Percentiles rank a stretch among this genome's conserved stretches.
Conservation (phyloP, 2,888 invertebrate species). For the Megaustenia siamemsis region DNA sequence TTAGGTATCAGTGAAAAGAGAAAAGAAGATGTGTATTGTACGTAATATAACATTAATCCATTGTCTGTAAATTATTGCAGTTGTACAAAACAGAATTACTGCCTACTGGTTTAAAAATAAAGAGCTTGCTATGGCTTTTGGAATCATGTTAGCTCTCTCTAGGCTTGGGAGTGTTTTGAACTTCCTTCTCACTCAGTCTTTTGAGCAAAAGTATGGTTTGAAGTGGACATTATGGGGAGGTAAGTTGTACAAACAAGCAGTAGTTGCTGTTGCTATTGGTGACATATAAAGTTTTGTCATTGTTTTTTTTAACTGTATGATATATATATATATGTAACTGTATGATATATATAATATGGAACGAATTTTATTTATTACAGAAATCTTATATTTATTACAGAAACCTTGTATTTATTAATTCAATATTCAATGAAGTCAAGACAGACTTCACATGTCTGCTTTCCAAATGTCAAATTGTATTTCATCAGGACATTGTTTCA, state of each 20-base stretch:
- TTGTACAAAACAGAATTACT: slow-evolving; percentile 80
- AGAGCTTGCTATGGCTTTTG: slow-evolving; percentile 80
- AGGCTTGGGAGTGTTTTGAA: slow-evolving; percentile 80
- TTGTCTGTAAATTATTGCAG: slow-evolving; percentile 64
- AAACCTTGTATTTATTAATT: too few relatives aligned
- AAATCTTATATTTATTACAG: too few relatives aligned
- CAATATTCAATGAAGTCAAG: too few relatives aligned
- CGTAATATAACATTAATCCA: neutral
- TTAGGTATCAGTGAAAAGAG: too few relatives aligned
- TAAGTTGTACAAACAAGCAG: slow-evolving; percentile 56
- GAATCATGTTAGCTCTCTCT: slow-evolving; percentile 79
- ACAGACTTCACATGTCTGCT: too few relatives aligned
- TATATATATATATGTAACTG: too few relatives aligned
- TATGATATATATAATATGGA: too few relatives aligned
- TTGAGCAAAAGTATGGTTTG: slow-evolving; percentile 75
- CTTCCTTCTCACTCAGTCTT: slow-evolving; percentile 78
- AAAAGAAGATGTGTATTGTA: too few relatives aligned
- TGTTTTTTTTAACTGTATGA: neutral
- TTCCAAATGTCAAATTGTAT: neutral
- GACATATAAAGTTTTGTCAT: neutral
- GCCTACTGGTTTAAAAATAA: slow-evolving; percentile 80
- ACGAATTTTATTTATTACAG: too few relatives aligned
- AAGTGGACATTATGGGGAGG: slow-evolving; percentile 80
- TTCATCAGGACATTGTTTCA: neutral
- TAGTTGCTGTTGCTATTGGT: too few relatives aligned